phyloP scores from a whole-genome alignment of 2,113 vertebrate species.

The Takifugu bimaculatus region DNA sequence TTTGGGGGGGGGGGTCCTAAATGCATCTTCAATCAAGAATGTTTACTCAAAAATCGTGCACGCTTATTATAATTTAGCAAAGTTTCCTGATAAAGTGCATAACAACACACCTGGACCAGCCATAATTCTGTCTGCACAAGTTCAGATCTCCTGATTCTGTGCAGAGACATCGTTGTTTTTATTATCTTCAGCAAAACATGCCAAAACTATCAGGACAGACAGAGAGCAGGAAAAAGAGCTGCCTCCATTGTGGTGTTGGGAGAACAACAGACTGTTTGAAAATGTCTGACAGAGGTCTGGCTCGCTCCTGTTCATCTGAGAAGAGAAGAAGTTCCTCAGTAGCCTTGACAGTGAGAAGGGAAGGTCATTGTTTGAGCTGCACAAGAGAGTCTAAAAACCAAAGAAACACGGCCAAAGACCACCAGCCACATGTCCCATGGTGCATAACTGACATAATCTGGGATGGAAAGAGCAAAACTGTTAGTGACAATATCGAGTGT shows the following conservation, averaged over 20 bases:
- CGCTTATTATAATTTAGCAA: too few species aligned
- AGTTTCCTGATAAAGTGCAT: too few species aligned
- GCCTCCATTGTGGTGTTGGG: background rate
- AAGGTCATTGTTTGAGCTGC: constrained; percentile 82
- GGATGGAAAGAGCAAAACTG: too few species aligned
- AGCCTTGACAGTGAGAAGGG: constrained; percentile 70
- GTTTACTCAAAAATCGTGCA: too few species aligned
- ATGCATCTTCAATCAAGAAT: too few species aligned
- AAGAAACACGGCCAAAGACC: constrained; percentile 72
- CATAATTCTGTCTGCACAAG: too few species aligned
- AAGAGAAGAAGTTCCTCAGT: constrained; percentile 63
- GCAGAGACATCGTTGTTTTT: background rate
- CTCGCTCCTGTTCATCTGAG: constrained; percentile 34
- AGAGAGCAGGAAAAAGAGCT: background rate
- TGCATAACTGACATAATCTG: too few species aligned
- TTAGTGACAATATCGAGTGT: too few species aligned
- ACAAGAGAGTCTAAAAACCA: constrained; percentile 81
- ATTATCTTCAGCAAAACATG: constrained; percentile 1
- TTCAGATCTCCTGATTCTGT: background rate
- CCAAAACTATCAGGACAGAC: background rate
- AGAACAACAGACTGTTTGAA: background rate
- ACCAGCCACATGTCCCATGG: background rate
- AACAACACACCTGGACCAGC: too few species aligned
- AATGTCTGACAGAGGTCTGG: constrained; percentile 11
- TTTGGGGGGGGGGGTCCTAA: too few species aligned